Evolutionary conservation across 2,797 vertebrate genomes (phyloP).

Genomic region (Psittacula derbiana): DNA sequence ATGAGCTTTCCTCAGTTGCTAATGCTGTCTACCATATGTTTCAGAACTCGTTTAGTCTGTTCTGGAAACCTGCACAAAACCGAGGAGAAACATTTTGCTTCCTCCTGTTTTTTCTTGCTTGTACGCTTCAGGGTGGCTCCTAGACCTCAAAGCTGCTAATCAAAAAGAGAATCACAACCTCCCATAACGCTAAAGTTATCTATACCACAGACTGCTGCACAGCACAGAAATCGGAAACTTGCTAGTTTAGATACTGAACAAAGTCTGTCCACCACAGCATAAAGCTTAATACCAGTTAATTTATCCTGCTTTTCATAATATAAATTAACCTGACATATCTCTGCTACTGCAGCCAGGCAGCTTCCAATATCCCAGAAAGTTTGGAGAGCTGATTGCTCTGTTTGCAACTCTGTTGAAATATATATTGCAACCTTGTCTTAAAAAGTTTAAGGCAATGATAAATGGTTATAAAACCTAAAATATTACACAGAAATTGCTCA

Average conservation of each 20-base stretch:
- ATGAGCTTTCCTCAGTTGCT: not conserved
- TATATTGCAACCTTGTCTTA: not conserved
- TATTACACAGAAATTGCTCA: not conserved
- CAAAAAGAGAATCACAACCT: not conserved
- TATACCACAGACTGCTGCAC: not conserved
- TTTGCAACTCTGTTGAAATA: not conserved
- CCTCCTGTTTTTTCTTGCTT: not conserved
- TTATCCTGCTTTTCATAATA: not conserved
- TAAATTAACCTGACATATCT: not conserved
- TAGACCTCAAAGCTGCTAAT: not conserved
- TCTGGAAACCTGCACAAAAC: not conserved
- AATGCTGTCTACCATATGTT: not conserved
- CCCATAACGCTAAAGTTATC: not conserved
- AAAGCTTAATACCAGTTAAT: not conserved
- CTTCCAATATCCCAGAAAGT: not conserved
- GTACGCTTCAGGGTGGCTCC: not conserved
- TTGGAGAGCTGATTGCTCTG: not conserved
- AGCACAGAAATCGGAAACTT: not conserved
- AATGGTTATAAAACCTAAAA: not conserved
- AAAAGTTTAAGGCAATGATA: constrained; percentile 8
- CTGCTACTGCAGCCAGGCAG: not conserved
- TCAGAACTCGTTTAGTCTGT: not conserved
- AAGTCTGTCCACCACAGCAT: not conserved
- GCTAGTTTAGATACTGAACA: not conserved
- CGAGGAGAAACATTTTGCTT: not conserved